Base-by-base conservation (phyloP, 2,888 invertebrate genomes). In the Drosophila merina region DNA sequence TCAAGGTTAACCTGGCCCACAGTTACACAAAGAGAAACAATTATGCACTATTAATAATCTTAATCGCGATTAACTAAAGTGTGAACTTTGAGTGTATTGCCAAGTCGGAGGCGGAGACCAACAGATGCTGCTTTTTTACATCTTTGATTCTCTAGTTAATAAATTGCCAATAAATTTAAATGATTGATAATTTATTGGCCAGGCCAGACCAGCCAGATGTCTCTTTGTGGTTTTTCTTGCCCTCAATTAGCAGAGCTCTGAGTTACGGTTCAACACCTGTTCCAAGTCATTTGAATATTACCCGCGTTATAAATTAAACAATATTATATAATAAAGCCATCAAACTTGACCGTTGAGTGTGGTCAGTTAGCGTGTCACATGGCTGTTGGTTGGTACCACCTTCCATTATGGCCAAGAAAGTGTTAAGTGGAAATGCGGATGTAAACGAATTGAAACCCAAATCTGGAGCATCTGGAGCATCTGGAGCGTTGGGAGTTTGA, bases 1-100 rank as follows among this genome's bases (percentile, higher is more conserved):
- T 67, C 83, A 85, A 82, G 86, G 80, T 72, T 72, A 72, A 76
- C 82, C 42, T 63, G 49, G 59, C 67, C 51, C 33, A 40, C 50
- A 45, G 74, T 45, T 67, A 68, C 14, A 25, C 9, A 7, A 10
- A 40, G 28, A 12, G 40, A 42, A 42, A 42, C 12, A 20, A 36
- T 12, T 36, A 36, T 10, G n/a, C 4, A 14, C 40, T 7, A 40
- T 40, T 40, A 14, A 40, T 12, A n/a, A 36, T 4, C 36, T 4
- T 36, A n/a, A 40, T 40, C 14, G 40, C 40, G 2, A 2, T 14
- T n/a, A 14, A 1, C 5, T 4, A 4, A 4, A n/a, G 36, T 36
- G 4, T 57, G 42, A 36, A 45, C 3, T 42, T 20, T 8, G 20
- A 42, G 42, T 36, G 36, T 4, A 36, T 36, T 6, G 9, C 10